Conservation (phyloP, 2,113 vertebrate genomes). For the Oncorhynchus tshawytscha region DNA sequence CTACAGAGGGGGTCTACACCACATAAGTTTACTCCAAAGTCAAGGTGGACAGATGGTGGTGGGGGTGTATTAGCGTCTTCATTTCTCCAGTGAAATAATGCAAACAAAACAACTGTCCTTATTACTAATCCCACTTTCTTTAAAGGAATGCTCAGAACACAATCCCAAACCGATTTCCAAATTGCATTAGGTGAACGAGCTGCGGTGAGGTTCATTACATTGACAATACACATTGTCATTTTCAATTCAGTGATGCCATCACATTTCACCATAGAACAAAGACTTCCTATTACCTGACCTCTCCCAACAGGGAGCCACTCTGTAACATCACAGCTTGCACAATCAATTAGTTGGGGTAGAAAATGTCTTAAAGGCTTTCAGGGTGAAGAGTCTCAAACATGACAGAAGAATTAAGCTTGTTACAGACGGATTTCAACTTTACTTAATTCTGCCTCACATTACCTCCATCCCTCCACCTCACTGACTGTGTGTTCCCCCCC, state of each 20-base stretch:
- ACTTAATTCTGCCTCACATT: constrained; percentile 77
- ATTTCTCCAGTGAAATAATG: constrained; percentile 65
- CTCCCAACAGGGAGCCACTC: constrained; percentile 34
- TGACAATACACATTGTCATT: constrained; percentile 41
- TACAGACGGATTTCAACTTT: constrained; percentile 70
- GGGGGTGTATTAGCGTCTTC: constrained; percentile 45
- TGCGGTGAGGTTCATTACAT: constrained; percentile 31
- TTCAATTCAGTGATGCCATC: constrained; percentile 45
- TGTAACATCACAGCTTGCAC: constrained; percentile 47
- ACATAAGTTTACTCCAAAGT: constrained; percentile 57
- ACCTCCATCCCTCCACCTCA: constrained; percentile 42
- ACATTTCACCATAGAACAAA: constrained; percentile 57
- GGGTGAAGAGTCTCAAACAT: constrained; percentile 55
- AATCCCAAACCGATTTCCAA: constrained; percentile 37
- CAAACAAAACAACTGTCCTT: constrained; percentile 59
- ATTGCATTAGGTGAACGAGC: constrained; percentile 30
- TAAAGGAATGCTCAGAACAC: constrained; percentile 47
- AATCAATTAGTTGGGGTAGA: constrained; percentile 62
- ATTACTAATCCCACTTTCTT: constrained; percentile 34
- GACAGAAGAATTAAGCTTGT: constrained; percentile 65
- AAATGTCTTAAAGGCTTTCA: constrained; percentile 49
- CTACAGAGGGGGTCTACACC: constrained; percentile 44
- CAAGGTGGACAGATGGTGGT: constrained; percentile 69
- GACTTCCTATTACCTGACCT: constrained; percentile 53
- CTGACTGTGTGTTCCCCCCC: constrained; percentile 26